Evolutionary conservation across 2,797 vertebrate genomes (phyloP).

Genomic region (Dendrocincla tyrannina): DNA sequence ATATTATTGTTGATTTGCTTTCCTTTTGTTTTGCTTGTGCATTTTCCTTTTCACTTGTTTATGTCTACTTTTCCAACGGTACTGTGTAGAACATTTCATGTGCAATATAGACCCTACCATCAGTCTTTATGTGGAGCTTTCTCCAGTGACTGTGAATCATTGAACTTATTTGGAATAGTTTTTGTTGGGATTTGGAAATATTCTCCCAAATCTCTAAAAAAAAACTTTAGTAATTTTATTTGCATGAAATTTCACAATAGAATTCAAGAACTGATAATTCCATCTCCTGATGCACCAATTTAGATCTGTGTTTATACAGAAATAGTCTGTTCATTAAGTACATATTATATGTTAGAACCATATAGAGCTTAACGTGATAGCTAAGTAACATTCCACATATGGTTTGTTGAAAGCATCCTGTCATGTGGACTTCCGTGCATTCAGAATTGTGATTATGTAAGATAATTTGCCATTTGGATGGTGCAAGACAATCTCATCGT

Average conservation of each 20-base stretch:
- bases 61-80: conserved; percentile 35
- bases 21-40: conserved; percentile 66
- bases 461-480: conserved; percentile 45
- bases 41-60: conserved; percentile 70
- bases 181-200: conserved; percentile 51
- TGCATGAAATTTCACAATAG: conserved; percentile 42
- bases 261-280: conserved; percentile 15
- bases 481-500: conserved; percentile 40
- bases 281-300: conserved; percentile 45
- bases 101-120: conserved; percentile 36
- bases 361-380: background rate
- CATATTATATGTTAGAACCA: conserved; percentile 32
- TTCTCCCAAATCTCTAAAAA: conserved; percentile 30
- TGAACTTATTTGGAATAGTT: conserved; percentile 31
- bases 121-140: conserved; percentile 36
- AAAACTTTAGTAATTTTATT: conserved; percentile 15
- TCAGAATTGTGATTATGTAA: conserved; percentile 64
- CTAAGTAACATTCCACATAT: background rate
- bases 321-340: conserved; percentile 19
- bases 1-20: conserved; percentile 56
- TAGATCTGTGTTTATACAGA: background rate
- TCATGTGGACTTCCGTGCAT: conserved; percentile 47
- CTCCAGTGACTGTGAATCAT: conserved; percentile 45
- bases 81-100: conserved; percentile 24
- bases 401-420: conserved; percentile 40